A percentile compares a stretch with the other conserved stretches of the same genome.
Evolutionary conservation across 1,140 invertebrate genomes (phyloP).

Genomic region (Mya arenaria): DNA sequence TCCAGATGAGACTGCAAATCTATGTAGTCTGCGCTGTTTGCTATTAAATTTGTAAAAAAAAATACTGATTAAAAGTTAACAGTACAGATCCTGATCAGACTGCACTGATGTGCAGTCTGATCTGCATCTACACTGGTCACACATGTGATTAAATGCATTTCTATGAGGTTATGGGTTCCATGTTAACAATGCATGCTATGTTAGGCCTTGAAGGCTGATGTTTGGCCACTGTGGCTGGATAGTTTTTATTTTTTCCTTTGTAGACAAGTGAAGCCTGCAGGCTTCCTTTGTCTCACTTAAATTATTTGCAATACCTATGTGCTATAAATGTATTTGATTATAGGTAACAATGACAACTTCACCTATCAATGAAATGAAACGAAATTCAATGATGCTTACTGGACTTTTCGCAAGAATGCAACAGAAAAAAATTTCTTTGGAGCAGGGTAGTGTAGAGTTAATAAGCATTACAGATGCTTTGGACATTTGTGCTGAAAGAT

Average conservation of each 20-base stretch:
- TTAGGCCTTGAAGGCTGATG: slow-evolving; percentile 2
- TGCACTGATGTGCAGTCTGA: too few species aligned
- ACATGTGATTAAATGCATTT: too few species aligned
- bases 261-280: not conserved
- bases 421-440: slow-evolving; percentile 5
- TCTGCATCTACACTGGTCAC: too few species aligned
- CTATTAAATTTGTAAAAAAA: too few species aligned
- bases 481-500: not conserved
- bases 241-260: not conserved
- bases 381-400: slow-evolving; percentile 3
- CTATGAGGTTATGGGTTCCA: too few species aligned
- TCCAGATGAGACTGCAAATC: too few species aligned
- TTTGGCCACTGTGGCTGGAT: slow-evolving; percentile 6
- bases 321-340: not conserved
- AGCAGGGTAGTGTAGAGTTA: not conserved
- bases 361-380: slow-evolving; percentile 9
- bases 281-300: not conserved
- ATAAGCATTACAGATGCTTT: slow-evolving; percentile 7
- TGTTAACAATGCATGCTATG: slow-evolving; percentile 4
- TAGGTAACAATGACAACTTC: not conserved
- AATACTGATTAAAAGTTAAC: too few species aligned
- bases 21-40: too few species aligned
- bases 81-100: too few species aligned
- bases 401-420: slow-evolving; percentile 11
- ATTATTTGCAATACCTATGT: not conserved